Conservation (phyloP, 2,113 vertebrate species). For the Corapipo altera region DNA sequence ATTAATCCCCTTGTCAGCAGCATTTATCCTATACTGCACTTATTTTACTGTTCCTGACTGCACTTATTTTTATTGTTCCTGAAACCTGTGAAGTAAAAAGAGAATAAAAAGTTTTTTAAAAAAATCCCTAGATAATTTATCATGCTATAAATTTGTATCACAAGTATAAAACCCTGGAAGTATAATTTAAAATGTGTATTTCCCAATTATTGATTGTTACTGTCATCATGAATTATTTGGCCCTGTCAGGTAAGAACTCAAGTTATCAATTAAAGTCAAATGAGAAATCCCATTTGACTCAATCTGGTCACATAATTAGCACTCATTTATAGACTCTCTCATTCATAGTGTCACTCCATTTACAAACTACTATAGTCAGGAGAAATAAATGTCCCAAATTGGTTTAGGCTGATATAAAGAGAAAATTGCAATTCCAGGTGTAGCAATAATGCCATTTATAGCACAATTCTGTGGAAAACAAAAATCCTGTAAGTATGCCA, state of each 20-base stretch:
- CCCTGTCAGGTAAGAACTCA: background rate
- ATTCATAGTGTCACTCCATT: background rate
- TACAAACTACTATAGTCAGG: background rate
- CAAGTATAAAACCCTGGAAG: background rate
- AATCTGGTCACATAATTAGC: constrained; percentile 1
- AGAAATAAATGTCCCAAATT: background rate
- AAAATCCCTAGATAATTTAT: background rate
- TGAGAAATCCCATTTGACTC: background rate
- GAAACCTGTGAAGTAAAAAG: background rate
- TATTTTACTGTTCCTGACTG: background rate
- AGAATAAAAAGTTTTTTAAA: background rate
- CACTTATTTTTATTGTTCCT: background rate
- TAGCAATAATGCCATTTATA: background rate
- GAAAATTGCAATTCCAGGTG: background rate
- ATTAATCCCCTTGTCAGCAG: background rate
- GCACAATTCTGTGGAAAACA: background rate
- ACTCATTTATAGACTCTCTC: background rate
- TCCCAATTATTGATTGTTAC: background rate
- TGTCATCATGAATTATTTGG: background rate
- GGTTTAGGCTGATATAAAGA: background rate
- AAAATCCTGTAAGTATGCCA: background rate
- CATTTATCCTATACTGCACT: background rate
- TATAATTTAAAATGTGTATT: background rate
- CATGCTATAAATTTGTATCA: background rate
- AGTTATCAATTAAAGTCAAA: background rate